phyloP scores from a whole-genome alignment of 2,888 invertebrate genomes.

The Idaea aversata region DNA sequence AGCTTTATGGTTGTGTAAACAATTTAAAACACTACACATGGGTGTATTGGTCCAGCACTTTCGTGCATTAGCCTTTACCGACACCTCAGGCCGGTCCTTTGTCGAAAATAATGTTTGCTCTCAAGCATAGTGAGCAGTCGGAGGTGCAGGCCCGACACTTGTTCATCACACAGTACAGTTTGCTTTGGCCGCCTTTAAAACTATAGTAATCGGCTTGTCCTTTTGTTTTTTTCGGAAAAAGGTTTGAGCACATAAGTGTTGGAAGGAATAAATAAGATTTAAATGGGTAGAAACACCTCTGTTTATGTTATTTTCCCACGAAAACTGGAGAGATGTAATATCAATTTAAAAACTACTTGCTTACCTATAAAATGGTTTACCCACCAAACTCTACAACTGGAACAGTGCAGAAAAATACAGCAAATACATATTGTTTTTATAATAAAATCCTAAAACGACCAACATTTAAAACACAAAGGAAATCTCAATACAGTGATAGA shows the following conservation, averaged over 20 bases:
- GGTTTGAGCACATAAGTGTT: constrained; percentile 15
- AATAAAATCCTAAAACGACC: constrained; percentile 16
- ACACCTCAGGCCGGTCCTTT: constrained; percentile 70
- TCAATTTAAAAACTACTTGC: neutral
- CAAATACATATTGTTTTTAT: constrained; percentile 12
- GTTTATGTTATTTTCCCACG: neutral
- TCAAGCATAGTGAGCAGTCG: constrained; percentile 38
- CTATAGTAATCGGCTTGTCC: constrained; percentile 52
- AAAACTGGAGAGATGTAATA: neutral
- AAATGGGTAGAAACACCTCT: neutral
- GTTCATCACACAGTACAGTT: constrained; percentile 57
- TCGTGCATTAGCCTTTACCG: constrained; percentile 73
- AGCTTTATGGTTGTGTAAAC: constrained; percentile 79
- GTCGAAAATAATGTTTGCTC: constrained; percentile 71
- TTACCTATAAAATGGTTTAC: neutral
- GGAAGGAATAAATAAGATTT: constrained; percentile 1
- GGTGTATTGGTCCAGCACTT: constrained; percentile 76
- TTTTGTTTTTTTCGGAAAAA: constrained; percentile 37
- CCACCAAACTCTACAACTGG: too few relatives aligned
- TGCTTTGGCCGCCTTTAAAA: constrained; percentile 51
- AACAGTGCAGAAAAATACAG: neutral
- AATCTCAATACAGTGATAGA: neutral
- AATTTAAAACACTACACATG: constrained; percentile 79
- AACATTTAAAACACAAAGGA: neutral
- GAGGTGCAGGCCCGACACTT: constrained; percentile 67